Percentiles rank a stretch among this genome's conserved stretches.
Conservation (phyloP, 2,113 vertebrate species). For the Plectropomus leopardus region DNA sequence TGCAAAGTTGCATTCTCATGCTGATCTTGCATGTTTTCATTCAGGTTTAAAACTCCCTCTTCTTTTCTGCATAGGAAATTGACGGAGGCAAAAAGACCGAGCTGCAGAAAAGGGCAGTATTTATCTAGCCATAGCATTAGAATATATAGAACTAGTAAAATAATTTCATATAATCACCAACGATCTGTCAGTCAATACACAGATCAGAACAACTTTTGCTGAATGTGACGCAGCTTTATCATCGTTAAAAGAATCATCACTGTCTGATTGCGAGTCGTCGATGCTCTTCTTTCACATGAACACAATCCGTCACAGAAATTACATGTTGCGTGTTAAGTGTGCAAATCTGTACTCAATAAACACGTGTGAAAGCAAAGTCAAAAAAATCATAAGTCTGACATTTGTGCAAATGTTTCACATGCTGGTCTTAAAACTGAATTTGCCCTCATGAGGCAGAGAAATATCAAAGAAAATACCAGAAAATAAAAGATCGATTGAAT, state of each 20-base stretch:
- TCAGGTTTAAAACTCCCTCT: conserved; percentile 13
- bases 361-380: conserved; percentile 7
- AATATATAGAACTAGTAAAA: conserved; percentile 47
- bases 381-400: not conserved
- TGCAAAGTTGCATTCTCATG: conserved; percentile 58
- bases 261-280: not conserved
- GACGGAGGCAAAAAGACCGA: conserved; percentile 30
- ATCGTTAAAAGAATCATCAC: not conserved
- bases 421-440: conserved; percentile 38
- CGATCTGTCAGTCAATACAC: conserved; percentile 26
- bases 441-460: conserved; percentile 18
- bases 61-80: conserved; percentile 56
- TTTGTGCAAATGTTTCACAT: conserved; percentile 50
- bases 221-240: conserved; percentile 9
- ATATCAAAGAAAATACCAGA: conserved; percentile 1
- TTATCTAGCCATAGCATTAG: conserved; percentile 43
- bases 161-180: conserved; percentile 39
- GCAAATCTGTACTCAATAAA: conserved; percentile 27
- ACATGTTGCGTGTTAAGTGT: conserved; percentile 8
- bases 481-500: not conserved
- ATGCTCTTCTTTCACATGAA: not conserved
- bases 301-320: not conserved
- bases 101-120: conserved; percentile 55
- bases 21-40: conserved; percentile 52
- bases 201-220: conserved; percentile 26